phyloP scores from a whole-genome alignment of 1,140 invertebrate species.

The Papilio machaon region DNA sequence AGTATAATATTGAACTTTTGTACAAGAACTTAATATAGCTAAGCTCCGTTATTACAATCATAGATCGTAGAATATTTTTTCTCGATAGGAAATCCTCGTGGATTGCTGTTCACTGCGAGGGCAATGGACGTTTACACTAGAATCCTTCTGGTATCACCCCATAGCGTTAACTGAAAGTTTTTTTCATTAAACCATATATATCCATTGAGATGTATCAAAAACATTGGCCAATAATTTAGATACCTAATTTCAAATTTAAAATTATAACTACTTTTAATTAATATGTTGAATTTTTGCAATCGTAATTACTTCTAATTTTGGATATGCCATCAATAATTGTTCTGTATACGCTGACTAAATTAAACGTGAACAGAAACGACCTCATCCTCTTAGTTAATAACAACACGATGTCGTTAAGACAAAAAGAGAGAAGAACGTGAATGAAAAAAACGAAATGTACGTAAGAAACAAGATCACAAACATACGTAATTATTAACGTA shows the following conservation, averaged over 20 bases:
- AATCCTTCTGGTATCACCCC: background rate
- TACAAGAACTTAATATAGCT: background rate
- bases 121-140: background rate
- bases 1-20: no score
- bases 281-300: background rate
- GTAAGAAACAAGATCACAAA: conserved; percentile 1
- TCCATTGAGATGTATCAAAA: background rate
- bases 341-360: background rate
- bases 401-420: background rate
- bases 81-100: background rate
- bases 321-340: background rate
- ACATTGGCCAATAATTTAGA: no score
- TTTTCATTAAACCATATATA: background rate
- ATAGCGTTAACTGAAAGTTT: background rate
- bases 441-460: background rate
- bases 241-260: no score
- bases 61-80: conserved; percentile 1
- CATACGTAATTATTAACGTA: conserved; percentile 1
- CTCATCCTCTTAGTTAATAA: background rate
- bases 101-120: background rate
- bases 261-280: background rate
- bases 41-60: conserved; percentile 2
- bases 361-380: background rate
- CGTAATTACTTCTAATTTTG: background rate
- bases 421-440: background rate